Evolutionary conservation across 2,797 vertebrate species (phyloP).

Genomic region (Otolemur crassicaudatus): DNA sequence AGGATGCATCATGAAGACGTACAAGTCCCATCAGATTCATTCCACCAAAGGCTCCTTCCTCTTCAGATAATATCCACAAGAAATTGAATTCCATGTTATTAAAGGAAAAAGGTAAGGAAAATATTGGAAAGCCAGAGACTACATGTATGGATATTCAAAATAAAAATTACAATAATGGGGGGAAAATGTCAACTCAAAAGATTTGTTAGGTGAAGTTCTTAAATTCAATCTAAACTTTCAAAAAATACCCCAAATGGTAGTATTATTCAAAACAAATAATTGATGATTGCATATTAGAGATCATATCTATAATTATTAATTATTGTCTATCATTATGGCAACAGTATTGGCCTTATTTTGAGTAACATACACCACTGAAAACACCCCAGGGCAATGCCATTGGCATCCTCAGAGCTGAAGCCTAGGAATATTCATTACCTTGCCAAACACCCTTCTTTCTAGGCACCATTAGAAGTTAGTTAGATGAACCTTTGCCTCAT

Average conservation of each 20-base stretch:
- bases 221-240: neutral
- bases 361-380: neutral
- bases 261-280: neutral
- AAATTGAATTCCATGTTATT: neutral
- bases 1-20: neutral
- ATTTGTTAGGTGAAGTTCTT: neutral
- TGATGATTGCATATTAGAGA: neutral
- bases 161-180: neutral
- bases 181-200: neutral
- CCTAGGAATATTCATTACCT: neutral
- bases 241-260: neutral
- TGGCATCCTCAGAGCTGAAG: neutral
- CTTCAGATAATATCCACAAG: neutral
- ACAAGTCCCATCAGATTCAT: neutral
- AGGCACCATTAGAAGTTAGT: constrained; percentile 6
- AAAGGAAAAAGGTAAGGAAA: neutral
- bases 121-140: neutral
- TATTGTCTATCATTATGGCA: neutral
- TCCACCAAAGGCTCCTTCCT: neutral
- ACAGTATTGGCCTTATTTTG: neutral
- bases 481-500: neutral
- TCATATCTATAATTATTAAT: neutral
- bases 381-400: neutral
- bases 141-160: neutral
- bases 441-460: neutral